Evolutionary conservation across 2,888 invertebrate genomes (phyloP).

Genomic region (Nomada ferruginata): DNA sequence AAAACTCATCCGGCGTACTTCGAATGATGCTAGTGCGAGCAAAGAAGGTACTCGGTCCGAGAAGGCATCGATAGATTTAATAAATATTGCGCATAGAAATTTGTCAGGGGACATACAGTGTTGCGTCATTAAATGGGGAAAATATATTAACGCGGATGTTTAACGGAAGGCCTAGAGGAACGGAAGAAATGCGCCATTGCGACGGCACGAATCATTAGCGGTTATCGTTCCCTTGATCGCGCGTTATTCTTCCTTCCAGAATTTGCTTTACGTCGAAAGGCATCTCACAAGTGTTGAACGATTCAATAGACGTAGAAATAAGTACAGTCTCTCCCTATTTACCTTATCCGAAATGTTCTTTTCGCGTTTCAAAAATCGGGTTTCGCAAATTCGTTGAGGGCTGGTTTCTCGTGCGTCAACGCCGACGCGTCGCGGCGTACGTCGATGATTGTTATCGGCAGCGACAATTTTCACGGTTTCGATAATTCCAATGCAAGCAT

Average conservation of each 20-base stretch:
- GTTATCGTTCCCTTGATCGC: background rate
- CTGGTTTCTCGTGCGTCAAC: slow-evolving; percentile 12
- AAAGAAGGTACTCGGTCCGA: too few species aligned
- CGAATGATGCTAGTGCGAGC: too few species aligned
- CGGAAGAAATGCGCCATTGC: slow-evolving; percentile 73
- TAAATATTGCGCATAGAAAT: too few species aligned
- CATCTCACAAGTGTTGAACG: background rate
- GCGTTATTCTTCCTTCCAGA: too few species aligned
- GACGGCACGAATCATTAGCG: slow-evolving; percentile 65
- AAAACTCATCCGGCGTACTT: too few species aligned
- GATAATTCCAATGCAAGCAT: slow-evolving; percentile 56
- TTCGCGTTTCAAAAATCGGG: background rate
- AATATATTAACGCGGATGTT: background rate
- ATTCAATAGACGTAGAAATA: background rate
- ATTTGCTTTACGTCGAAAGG: background rate
- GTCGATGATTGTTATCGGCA: slow-evolving; percentile 43
- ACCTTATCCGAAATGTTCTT: too few species aligned
- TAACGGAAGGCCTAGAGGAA: slow-evolving; percentile 49
- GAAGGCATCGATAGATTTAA: too few species aligned
- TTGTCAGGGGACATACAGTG: too few species aligned
- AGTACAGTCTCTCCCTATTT: background rate
- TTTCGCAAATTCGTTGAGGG: slow-evolving; percentile 27
- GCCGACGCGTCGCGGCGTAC: background rate
- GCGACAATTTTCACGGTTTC: slow-evolving; percentile 45
- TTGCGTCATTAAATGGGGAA: background rate